These are phyloP conservation scores for Malurus splendens DNA, from an alignment of 2,797 vertebrate species.

Conservation along the genomic window DNA sequence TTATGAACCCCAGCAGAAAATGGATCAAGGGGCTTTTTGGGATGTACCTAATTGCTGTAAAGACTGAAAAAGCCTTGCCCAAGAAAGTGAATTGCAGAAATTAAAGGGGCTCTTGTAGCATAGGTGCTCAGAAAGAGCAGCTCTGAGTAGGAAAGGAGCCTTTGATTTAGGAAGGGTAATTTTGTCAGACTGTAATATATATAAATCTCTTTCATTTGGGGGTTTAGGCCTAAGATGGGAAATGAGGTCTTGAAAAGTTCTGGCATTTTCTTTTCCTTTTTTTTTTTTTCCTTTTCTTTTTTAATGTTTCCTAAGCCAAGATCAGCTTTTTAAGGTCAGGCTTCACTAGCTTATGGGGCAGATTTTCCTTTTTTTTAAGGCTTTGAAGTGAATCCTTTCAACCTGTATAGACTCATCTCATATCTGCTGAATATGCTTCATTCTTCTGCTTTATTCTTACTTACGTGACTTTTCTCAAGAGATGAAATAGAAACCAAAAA, in stretches of 20 bases:
- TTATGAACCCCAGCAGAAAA: neutral
- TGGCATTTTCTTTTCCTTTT: neutral
- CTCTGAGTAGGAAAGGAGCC: neutral
- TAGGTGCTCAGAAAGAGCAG: neutral
- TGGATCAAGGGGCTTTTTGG: neutral
- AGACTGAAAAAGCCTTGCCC: neutral
- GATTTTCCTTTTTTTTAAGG: neutral
- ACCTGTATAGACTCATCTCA: neutral
- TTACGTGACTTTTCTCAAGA: neutral
- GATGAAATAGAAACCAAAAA: neutral
- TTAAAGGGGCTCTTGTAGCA: neutral
- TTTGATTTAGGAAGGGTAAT: neutral
- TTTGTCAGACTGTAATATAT: neutral
- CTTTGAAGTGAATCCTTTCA: constrained; percentile 15
- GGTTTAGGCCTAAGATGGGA: neutral
- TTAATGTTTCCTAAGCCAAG: neutral
- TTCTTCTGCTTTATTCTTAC: neutral
- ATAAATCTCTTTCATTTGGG: neutral
- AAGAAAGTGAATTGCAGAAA: neutral
- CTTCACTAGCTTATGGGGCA: neutral
- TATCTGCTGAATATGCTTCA: neutral
- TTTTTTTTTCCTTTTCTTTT: neutral
- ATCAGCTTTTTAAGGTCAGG: neutral
- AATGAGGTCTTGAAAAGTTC: neutral
- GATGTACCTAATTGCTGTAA: neutral